Conservation (phyloP, 2,797 vertebrate genomes). For the Chelon labrosus region DNA sequence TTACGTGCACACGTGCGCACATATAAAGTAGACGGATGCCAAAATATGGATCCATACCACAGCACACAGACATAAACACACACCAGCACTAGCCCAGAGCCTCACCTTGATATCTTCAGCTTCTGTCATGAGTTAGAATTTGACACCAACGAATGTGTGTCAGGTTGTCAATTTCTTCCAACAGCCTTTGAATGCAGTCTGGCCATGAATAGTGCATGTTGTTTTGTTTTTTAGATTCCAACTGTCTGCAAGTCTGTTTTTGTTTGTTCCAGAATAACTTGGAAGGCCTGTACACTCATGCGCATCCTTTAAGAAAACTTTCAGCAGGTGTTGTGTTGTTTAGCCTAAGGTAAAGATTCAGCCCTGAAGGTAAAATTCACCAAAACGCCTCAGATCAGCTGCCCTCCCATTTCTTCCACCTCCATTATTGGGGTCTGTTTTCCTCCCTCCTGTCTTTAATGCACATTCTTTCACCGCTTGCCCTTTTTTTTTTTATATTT, state of each 20-base stretch:
- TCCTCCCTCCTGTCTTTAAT: constrained; percentile 52
- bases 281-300: constrained; percentile 73
- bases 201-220: constrained; percentile 88
- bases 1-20: constrained; percentile 35
- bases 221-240: constrained; percentile 83
- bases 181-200: constrained; percentile 78
- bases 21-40: constrained; percentile 35
- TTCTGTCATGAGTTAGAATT: constrained; percentile 86
- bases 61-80: constrained; percentile 37
- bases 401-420: constrained; percentile 55
- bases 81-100: constrained; percentile 73
- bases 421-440: constrained; percentile 42
- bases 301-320: constrained; percentile 81
- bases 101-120: constrained; percentile 86
- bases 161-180: constrained; percentile 83
- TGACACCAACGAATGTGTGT: constrained; percentile 87
- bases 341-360: constrained; percentile 78
- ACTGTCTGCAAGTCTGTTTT: constrained; percentile 80
- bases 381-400: constrained; percentile 63
- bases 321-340: constrained; percentile 79
- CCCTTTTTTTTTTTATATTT: constrained; percentile 47
- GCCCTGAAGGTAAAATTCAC: constrained; percentile 70
- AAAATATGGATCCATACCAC: constrained; percentile 40
- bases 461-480: constrained; percentile 53
- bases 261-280: constrained; percentile 80